Evolutionary conservation across 2,888 invertebrate genomes (phyloP).

Genomic region (Nemotelus pantherinus): DNA sequence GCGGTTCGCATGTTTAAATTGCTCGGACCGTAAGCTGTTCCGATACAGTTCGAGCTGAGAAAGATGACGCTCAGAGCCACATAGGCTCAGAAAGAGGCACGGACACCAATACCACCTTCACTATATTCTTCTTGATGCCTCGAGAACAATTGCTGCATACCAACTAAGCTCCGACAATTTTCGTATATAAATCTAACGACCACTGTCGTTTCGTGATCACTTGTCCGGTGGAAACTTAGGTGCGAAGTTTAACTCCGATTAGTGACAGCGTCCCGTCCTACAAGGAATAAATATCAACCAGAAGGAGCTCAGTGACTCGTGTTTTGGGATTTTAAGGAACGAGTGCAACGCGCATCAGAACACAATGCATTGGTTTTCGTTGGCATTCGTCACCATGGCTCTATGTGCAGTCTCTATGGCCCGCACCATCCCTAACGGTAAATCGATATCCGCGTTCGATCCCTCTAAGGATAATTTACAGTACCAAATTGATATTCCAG

Average conservation of each 20-base stretch:
- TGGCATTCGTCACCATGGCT: constrained; percentile 30
- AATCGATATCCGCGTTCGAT: background rate
- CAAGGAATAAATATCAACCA: constrained; percentile 16
- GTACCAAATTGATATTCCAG: constrained; percentile 28
- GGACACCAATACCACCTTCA: constrained; percentile 17
- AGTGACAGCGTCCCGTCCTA: constrained; percentile 21
- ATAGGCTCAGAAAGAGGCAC: constrained; percentile 21
- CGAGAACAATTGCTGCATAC: constrained; percentile 46
- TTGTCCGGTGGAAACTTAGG: constrained; percentile 65
- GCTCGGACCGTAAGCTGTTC: constrained; percentile 28
- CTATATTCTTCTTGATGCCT: constrained; percentile 44
- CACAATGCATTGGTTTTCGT: constrained; percentile 36
- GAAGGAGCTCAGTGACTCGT: constrained; percentile 2
- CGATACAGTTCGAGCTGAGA: constrained; percentile 22
- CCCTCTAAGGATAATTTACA: background rate
- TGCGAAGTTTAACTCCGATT: constrained; percentile 64
- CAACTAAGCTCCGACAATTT: constrained; percentile 43
- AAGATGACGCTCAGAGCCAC: constrained; percentile 15
- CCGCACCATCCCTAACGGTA: constrained; percentile 43
- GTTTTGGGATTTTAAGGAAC: constrained; percentile 12
- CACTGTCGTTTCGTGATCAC: constrained; percentile 60
- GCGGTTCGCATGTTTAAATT: constrained; percentile 36
- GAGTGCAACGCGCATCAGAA: constrained; percentile 25
- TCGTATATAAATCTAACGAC: constrained; percentile 65
- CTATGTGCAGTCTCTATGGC: constrained; percentile 14